Percentiles rank a stretch among this genome's conserved stretches.
Conservation (phyloP, 2,888 invertebrate species). For the Lamellibrachia satsuma region DNA sequence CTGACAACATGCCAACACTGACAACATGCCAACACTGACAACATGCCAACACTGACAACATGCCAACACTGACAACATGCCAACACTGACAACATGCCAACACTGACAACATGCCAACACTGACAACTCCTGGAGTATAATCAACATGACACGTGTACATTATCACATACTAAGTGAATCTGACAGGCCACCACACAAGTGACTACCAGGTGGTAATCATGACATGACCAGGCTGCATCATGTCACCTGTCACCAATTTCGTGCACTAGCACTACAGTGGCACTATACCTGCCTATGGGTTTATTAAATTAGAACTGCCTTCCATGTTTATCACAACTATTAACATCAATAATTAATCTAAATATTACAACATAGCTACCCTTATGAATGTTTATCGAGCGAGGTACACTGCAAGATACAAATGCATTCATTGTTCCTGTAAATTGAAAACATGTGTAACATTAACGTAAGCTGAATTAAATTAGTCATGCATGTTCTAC, state of each 20-base stretch:
- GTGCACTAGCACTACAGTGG: not conserved
- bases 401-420: not conserved
- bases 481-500: no score
- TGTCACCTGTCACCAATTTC: constrained; percentile 5
- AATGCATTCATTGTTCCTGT: not conserved
- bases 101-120: no score
- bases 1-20: no score
- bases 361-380: not conserved
- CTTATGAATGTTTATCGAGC: no score
- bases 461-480: no score
- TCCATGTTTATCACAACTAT: not conserved
- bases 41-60: no score
- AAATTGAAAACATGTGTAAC: not conserved
- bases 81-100: no score
- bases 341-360: not conserved
- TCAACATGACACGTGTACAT: not conserved
- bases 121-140: no score
- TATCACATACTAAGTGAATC: not conserved
- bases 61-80: no score
- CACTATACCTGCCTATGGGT: not conserved
- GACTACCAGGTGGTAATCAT: not conserved
- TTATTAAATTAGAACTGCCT: not conserved
- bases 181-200: not conserved
- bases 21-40: no score
- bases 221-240: not conserved